These are phyloP conservation scores for Caretta caretta DNA, from an alignment of 2,113 vertebrate species.

Conservation along the genomic window DNA sequence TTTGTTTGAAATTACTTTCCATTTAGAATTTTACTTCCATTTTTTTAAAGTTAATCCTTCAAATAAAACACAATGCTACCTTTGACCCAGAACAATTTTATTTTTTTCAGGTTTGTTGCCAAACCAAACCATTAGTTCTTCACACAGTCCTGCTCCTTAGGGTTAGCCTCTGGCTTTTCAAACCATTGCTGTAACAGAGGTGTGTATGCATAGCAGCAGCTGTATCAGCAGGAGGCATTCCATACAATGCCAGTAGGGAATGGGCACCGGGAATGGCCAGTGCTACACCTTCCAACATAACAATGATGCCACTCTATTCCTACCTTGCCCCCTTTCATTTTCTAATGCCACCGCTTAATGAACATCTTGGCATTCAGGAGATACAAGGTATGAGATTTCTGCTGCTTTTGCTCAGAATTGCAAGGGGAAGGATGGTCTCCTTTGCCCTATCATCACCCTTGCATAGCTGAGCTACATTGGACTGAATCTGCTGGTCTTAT, in stretches of 20 bases:
- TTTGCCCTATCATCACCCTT: not conserved
- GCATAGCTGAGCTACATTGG: not conserved
- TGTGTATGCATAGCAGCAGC: not conserved
- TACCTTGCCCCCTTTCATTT: not conserved
- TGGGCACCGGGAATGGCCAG: not conserved
- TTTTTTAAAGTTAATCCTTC: not conserved
- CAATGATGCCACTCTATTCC: not conserved
- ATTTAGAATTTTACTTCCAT: not conserved
- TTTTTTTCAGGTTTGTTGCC: not conserved
- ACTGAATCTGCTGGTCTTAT: not conserved
- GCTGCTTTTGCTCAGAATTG: not conserved
- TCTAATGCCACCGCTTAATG: not conserved
- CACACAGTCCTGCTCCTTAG: no score
- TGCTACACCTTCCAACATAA: not conserved
- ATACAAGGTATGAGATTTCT: accelerated
- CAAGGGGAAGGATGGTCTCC: not conserved
- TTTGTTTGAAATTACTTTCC: not conserved
- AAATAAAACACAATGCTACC: not conserved
- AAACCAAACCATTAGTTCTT: not conserved
- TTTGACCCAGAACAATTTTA: not conserved
- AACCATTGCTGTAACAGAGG: not conserved
- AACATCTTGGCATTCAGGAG: not conserved
- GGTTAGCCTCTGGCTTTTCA: not conserved
- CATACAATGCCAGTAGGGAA: not conserved
- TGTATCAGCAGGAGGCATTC: not conserved